Conservation (phyloP, 2,797 vertebrate genomes). For the Caiman crocodilus region DNA sequence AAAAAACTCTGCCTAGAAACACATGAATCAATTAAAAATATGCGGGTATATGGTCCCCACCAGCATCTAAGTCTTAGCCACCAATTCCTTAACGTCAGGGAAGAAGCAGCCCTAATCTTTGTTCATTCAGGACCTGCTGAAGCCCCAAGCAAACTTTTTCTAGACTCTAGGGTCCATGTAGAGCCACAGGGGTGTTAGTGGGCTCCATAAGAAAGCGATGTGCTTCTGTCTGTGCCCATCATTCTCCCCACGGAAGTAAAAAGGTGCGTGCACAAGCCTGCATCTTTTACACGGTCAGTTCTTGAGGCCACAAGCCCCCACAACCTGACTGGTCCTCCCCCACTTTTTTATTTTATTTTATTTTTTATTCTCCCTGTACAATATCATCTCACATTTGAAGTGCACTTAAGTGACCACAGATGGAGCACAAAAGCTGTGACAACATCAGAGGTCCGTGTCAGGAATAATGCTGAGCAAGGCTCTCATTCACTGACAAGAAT, state of each 20-base stretch:
- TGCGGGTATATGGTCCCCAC: neutral
- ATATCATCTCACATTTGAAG: fast-evolving
- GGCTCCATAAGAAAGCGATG: fast-evolving
- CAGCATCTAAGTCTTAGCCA: neutral
- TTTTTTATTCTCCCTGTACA: neutral
- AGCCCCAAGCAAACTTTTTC: neutral
- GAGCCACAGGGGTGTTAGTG: neutral
- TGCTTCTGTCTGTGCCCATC: neutral
- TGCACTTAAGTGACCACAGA: neutral
- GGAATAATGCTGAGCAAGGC: neutral
- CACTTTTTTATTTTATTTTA: too few species aligned
- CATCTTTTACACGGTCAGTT: fast-evolving
- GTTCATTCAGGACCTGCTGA: neutral
- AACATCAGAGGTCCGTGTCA: neutral
- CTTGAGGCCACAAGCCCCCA: neutral
- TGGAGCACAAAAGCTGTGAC: neutral
- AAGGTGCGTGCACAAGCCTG: fast-evolving
- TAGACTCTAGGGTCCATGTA: neutral
- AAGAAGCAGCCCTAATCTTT: neutral
- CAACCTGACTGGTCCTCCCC: neutral
- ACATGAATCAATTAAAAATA: neutral
- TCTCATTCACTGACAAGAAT: neutral
- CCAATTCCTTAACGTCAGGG: neutral
- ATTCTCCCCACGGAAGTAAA: too few species aligned
- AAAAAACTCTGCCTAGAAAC: neutral